Percentiles rank a stretch among this genome's conserved stretches.
phyloP scores from a whole-genome alignment of 2,113 vertebrate genomes.

The Psilopsiagon aurifrons region DNA sequence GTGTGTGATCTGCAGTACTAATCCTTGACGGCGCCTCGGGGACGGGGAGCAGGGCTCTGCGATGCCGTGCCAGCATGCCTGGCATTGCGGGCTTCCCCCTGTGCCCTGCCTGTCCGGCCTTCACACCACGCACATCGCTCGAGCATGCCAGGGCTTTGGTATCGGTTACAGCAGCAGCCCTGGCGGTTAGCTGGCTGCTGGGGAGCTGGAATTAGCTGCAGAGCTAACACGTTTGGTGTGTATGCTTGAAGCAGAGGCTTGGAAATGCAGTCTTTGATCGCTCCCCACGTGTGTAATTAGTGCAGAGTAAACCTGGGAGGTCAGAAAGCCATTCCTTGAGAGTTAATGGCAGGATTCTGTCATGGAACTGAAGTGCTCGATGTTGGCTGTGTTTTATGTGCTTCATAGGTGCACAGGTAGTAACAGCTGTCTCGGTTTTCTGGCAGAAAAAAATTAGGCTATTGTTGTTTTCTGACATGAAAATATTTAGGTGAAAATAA shows the following conservation, averaged over 20 bases:
- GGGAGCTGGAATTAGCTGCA: neutral
- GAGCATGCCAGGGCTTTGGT: neutral
- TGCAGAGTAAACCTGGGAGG: neutral
- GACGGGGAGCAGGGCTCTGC: neutral
- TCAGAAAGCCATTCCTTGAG: neutral
- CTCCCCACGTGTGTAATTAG: neutral
- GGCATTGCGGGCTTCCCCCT: neutral
- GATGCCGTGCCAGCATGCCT: neutral
- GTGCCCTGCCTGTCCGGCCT: fast-evolving
- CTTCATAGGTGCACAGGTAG: neutral
- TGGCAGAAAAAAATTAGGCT: neutral
- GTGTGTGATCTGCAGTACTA: neutral
- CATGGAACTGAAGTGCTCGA: neutral
- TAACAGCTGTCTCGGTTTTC: neutral
- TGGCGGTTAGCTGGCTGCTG: neutral
- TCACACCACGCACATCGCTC: neutral
- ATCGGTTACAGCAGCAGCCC: neutral
- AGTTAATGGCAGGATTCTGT: neutral
- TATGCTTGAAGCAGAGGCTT: neutral
- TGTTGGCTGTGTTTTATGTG: neutral
- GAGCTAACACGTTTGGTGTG: neutral
- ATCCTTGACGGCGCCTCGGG: neutral
- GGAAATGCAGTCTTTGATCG: neutral
- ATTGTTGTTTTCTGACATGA: neutral
- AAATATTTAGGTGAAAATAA: neutral